These are phyloP conservation scores for Galerucella pusilla DNA, from an alignment of 2,888 invertebrate genomes.

Conservation along the genomic window DNA sequence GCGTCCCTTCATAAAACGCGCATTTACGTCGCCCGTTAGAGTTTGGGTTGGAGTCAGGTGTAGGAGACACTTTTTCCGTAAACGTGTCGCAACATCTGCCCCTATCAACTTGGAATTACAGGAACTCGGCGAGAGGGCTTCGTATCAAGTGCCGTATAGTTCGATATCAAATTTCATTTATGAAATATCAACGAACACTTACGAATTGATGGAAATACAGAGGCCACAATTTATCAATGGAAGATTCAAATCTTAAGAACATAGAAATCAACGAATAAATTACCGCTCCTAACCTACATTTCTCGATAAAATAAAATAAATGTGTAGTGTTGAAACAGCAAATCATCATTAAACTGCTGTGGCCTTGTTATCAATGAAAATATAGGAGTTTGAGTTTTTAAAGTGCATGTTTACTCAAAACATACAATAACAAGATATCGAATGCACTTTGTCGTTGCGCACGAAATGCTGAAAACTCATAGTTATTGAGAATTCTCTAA, in stretches of 20 bases:
- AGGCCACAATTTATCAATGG: not conserved
- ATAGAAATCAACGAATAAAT: not conserved
- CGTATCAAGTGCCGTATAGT: too few relatives aligned
- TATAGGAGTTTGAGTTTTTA: slow-evolving; percentile 17
- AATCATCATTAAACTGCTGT: slow-evolving; percentile 18
- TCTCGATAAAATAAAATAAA: not conserved
- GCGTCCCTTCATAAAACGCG: too few relatives aligned
- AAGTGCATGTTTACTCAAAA: slow-evolving; percentile 19
- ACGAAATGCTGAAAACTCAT: slow-evolving; percentile 25
- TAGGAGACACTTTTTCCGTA: too few relatives aligned
- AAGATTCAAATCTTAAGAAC: not conserved
- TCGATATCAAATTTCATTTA: not conserved
- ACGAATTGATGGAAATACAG: not conserved
- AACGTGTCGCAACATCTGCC: too few relatives aligned
- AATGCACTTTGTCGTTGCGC: slow-evolving; percentile 26
- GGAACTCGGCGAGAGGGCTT: too few relatives aligned
- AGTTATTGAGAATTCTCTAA: slow-evolving; percentile 19
- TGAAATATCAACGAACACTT: not conserved
- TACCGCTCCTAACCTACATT: not conserved
- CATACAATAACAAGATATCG: slow-evolving; percentile 29
- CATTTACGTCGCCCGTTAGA: too few relatives aligned
- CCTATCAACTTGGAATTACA: too few relatives aligned
- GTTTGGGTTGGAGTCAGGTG: too few relatives aligned
- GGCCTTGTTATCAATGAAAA: slow-evolving; percentile 23
- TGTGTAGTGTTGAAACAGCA: not conserved